Conservation (phyloP, 2,888 invertebrate species). For the Aelia acuminata region DNA sequence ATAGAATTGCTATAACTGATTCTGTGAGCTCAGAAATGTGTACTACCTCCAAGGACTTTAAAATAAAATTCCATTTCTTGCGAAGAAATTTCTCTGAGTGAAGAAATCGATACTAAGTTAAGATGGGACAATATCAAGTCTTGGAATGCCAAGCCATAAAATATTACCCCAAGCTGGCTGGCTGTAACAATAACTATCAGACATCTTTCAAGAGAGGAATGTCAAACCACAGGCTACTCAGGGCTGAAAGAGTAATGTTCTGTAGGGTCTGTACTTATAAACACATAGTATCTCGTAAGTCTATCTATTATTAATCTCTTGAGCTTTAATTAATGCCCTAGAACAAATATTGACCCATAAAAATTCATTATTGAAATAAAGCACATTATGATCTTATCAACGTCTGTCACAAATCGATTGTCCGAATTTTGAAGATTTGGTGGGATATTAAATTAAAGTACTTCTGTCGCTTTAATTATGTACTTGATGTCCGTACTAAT, state of each 20-base stretch:
- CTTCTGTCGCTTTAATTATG: too few species aligned
- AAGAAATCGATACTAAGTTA: not conserved
- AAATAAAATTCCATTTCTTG: conserved; percentile 13
- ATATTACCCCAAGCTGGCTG: not conserved
- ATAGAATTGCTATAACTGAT: not conserved
- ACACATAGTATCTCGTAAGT: too few species aligned
- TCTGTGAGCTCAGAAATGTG: not conserved
- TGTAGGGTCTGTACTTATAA: not conserved
- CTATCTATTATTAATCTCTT: too few species aligned
- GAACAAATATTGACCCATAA: too few species aligned
- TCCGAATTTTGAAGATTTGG: too few species aligned
- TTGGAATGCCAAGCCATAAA: not conserved
- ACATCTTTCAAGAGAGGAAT: not conserved
- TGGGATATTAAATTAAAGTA: too few species aligned
- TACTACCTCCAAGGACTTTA: not conserved
- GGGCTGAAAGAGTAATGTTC: not conserved
- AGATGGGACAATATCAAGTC: not conserved
- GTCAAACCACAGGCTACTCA: not conserved
- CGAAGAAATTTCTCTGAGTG: not conserved
- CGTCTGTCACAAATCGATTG: too few species aligned
- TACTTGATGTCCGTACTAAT: too few species aligned
- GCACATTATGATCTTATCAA: too few species aligned
- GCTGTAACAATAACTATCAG: not conserved
- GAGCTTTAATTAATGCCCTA: too few species aligned
- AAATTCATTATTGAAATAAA: too few species aligned